Percentiles rank a stretch among this genome's conserved stretches.
These are phyloP conservation scores for Steinernema hermaphroditum DNA, from an alignment of 2,888 invertebrate species.

Conservation along the genomic window DNA sequence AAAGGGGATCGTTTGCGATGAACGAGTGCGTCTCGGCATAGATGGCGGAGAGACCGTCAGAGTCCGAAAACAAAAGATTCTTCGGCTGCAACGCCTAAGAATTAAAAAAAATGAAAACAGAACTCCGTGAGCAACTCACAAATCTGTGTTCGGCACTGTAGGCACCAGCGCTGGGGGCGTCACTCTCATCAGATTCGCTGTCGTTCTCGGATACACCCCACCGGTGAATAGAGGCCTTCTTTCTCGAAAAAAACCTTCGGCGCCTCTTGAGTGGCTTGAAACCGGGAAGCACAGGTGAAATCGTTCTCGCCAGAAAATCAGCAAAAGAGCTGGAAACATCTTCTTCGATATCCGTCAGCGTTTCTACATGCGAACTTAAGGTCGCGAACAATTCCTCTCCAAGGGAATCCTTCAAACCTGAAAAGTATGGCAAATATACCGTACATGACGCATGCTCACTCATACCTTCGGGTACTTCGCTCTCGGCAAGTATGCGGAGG, in stretches of 20 bases:
- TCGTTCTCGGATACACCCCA: constrained; percentile 1
- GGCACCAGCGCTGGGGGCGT: not conserved
- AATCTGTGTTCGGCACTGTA: not conserved
- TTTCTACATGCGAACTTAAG: not conserved
- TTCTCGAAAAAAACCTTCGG: not conserved
- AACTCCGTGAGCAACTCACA: not conserved
- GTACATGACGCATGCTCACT: too few relatives aligned
- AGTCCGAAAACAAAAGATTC: constrained; percentile 10
- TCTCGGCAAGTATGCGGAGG: not conserved
- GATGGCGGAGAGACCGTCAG: constrained; percentile 1
- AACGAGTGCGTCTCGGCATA: not conserved
- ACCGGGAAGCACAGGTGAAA: too few relatives aligned
- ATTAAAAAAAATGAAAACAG: not conserved
- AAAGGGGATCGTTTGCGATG: too few relatives aligned
- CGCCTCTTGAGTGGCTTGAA: not conserved
- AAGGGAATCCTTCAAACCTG: not conserved
- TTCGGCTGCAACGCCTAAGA: not conserved
- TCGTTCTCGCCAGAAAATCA: too few relatives aligned
- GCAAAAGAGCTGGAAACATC: not conserved
- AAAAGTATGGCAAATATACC: not conserved
- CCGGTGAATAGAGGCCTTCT: not conserved
- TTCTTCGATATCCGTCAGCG: not conserved
- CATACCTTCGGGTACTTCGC: not conserved
- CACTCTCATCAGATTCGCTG: constrained; percentile 2
- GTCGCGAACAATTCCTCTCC: not conserved